Evolutionary conservation across 2,797 vertebrate genomes (phyloP), one percentile per base, ranked within the genome.

Genomic region (Dryobates pubescens): DNA sequence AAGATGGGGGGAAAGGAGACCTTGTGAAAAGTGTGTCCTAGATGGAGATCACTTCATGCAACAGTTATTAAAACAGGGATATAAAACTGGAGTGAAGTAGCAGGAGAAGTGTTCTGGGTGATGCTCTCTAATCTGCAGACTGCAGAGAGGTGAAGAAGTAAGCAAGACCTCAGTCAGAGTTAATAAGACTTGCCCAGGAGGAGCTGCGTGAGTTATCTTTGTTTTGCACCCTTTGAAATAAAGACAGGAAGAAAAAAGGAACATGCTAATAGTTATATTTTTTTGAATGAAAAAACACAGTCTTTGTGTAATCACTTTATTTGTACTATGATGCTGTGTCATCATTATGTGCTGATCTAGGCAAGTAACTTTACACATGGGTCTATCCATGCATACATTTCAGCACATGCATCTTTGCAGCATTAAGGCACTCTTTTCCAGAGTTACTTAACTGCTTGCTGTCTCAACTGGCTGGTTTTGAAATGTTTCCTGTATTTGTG

Each of bases 21-120:
- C 90, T 96, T 93, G 75, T 93, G 88, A 94, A 94, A 95, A 86
- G 63, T 63, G 62, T 91, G 76, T 82, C 95, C 92, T 92, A 95
- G 91, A 91, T 93, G 94, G 77, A 87, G 89, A 96, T 92, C 84
- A 71, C 34, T 90, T 89, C 73, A 86, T 91, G 58, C 2, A 30
- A 94, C 72, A 89, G 71, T 88, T 94, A 72, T 86, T 91, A 65
- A 75, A 88, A 64, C n/a, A 67, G 41, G 63, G 65, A 53, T 77
- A 59, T 62, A 79, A 90, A 63, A 57, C 85, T 65, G 32, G 74
- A 86, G 41, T 65, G 85, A 79, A 70, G 3, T 81, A 70, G 74
- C 64, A 91, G 65, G 62, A 93, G 38, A 64, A 91, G 49, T 68
- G 67, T 83, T 90, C 76, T 67, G 51, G 54, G 57, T 80, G 24